Base-by-base conservation (phyloP, 1,140 invertebrate genomes). In the Colletes gigas region DNA sequence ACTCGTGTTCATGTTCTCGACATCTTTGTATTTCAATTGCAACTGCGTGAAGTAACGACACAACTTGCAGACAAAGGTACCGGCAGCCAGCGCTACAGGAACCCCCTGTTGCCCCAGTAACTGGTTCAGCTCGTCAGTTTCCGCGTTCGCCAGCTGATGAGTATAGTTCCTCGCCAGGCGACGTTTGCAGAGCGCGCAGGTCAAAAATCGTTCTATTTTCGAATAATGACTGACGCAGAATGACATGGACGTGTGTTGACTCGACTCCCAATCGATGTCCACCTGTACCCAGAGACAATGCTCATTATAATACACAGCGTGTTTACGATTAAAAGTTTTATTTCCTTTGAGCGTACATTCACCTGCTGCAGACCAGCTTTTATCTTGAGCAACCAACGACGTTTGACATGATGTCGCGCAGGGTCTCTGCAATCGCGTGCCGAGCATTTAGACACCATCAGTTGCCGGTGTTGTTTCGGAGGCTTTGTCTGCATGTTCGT, bases 321-420 rank as follows among this genome's bases (percentile, higher is more conserved):
- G 8, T 60, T 47, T 15, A 12, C 19, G 14, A 54, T 15, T 4
- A 15, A 52, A 55, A 9, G 0, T 9, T 17, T 9, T 14, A 12
- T 14, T 12, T 7, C 19, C 12, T 0, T 8, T 1, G 4, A 12
- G 7, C 7, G 4, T 41, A 91, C 19, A 74, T 60, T 82, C 89
- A 96, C 96, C 93, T 96, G 94, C 92, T 95, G 95, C 30, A 97
- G 94, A 87, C 94, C 95, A 77, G 95, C 94, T 68, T 96, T 94
- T 90, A 97, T 95, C 91, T 96, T 96, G 52, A 96, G 94, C 52
- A 97, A 95, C 95, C 96, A 97, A 90, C 97, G 97, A 50, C 96
- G 94, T 59, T 96, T 95, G 1, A 97, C 94, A 77, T 95, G 95
- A 91, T 96, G 96, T 39, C 95, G 94, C 0, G 96, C 95, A 19